phyloP scores from a whole-genome alignment of 2,888 invertebrate genomes.

The Thumatha senex region DNA sequence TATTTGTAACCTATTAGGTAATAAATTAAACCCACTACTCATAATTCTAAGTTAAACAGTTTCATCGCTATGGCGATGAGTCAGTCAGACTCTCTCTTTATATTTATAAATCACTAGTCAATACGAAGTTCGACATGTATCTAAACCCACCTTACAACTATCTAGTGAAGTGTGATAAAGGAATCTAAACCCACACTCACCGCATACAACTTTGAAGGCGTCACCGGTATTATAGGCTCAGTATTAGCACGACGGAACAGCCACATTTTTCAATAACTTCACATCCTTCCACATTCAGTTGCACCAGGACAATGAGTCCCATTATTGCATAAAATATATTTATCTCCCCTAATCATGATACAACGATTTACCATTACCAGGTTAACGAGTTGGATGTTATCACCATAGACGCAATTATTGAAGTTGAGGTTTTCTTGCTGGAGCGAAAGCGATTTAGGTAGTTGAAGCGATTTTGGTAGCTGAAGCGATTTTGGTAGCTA shows the following conservation, averaged over 20 bases:
- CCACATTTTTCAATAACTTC: conserved; percentile 52
- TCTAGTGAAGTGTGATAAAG: not conserved
- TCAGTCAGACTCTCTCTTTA: no score
- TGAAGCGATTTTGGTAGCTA: no score
- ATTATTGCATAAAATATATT: conserved; percentile 23
- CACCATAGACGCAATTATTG: conserved; percentile 19
- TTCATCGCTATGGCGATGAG: no score
- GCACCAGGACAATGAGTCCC: conserved; percentile 19
- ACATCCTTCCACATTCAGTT: conserved; percentile 17
- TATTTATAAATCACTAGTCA: no score
- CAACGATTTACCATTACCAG: conserved; percentile 59
- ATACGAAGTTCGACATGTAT: no score
- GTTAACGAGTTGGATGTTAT: conserved; percentile 44
- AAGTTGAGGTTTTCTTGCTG: conserved; percentile 9
- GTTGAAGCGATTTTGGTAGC: conserved; percentile 4
- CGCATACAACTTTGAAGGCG: conserved; percentile 41
- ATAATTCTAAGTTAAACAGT: no score
- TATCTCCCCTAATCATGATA: conserved; percentile 50
- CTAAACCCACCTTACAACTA: no score
- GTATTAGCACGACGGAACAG: conserved; percentile 62
- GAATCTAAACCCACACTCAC: conserved; percentile 17
- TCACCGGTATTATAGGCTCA: conserved; percentile 48
- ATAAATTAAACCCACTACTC: no score
- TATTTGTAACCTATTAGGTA: no score
- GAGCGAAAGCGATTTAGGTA: conserved; percentile 15